Evolutionary conservation across 53 echinoderm and acorn worm species (phyloP), one percentile per base, ranked within the genome.

Genomic region (Mesocentrotus franciscanus): DNA sequence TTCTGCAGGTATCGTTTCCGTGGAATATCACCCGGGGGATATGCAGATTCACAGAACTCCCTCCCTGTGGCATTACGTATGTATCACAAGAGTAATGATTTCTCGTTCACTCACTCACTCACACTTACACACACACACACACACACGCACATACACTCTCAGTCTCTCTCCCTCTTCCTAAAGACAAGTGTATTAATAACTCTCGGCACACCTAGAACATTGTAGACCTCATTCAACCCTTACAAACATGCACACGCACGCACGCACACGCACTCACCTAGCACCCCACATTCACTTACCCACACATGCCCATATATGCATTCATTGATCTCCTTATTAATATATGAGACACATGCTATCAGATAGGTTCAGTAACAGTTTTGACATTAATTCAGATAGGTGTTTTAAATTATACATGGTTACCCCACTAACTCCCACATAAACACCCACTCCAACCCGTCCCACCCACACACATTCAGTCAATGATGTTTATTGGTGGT

Each of bases 31-130:
- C 79, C 76, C 8, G 96, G 95, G n/a, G 97, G 97, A 56, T 97
- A 95, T 61, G 79, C 97, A 3, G 97, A 97, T 85, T 96, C 97
- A 0, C 94, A 89, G 56, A 95, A 96, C 71, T 97, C 97, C n/a
- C 94, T 93, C 56, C 96, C 96, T 74, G 95, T 97, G 13, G 17
- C 92, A 8, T 27, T 97, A 96, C 96, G 97, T 97, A 72, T 95
- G 97, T 97, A 20, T 87, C 4, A 87, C 4, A n/a, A 27, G 24
- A 42, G 18, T 81, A 29, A 33, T 34, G 8, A 26, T 24, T 42
- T 6, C 81, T 36, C 81, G 0, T 42, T 81, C 33, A 39, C 36
- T 24, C 74, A 74, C 18, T 4, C 27, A 26, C 27, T n/a, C n/a
- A n/a, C n/a, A n/a, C n/a, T n/a, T n/a, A 74, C 10, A 74, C 30